Conservation (phyloP, 2,113 vertebrate species). For the Glareola pratincola region DNA sequence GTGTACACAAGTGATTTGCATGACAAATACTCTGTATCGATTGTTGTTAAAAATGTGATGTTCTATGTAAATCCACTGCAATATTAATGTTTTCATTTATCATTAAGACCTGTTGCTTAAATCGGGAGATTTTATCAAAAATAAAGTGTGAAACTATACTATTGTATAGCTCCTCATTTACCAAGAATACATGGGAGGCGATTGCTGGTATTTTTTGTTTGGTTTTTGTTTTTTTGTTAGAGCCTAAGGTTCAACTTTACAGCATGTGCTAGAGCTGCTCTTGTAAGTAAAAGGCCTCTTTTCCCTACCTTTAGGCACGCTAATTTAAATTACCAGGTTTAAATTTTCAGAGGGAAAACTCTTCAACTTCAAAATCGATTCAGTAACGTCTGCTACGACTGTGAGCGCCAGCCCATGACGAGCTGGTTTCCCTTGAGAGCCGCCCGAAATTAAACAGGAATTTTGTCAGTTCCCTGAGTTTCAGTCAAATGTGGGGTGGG, state of each 20-base stretch:
- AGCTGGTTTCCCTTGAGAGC: background rate
- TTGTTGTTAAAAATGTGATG: constrained; percentile 50
- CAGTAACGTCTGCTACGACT: background rate
- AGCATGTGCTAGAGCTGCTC: background rate
- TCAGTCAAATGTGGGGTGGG: background rate
- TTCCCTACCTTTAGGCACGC: background rate
- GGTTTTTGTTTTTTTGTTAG: background rate
- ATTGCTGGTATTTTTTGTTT: background rate
- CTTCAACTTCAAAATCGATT: background rate
- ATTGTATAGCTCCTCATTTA: background rate
- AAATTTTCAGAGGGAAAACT: background rate
- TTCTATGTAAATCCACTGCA: constrained; percentile 47
- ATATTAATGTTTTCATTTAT: constrained; percentile 61
- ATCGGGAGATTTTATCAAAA: constrained; percentile 16
- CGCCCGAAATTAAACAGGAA: background rate
- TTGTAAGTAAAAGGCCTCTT: background rate
- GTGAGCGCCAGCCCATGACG: rapidly evolving
- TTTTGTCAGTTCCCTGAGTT: background rate
- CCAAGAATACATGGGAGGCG: background rate
- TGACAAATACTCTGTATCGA: constrained; percentile 64
- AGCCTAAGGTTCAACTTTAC: background rate
- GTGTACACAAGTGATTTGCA: constrained; percentile 69
- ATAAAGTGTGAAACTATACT: constrained; percentile 36
- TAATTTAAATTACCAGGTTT: background rate
- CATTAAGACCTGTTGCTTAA: constrained; percentile 7